Evolutionary conservation across 2,113 vertebrate species (phyloP).

Genomic region (Notarius lentiginosus): DNA sequence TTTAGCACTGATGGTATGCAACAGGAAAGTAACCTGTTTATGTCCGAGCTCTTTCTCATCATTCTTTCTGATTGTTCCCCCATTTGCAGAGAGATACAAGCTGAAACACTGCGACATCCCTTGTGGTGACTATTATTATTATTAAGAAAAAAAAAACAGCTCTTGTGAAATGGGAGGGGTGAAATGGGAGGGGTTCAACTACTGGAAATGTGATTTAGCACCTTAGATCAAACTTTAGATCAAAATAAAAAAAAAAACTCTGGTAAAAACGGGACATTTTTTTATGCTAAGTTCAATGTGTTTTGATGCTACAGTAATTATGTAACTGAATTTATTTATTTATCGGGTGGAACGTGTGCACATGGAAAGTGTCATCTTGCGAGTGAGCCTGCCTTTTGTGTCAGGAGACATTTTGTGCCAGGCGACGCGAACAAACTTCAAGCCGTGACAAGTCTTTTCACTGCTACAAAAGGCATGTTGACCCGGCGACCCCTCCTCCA

Average conservation of each 20-base stretch:
- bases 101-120: no score
- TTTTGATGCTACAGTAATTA: neutral
- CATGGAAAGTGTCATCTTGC: slow-evolving; percentile 9
- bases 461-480: slow-evolving; percentile 62
- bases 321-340: neutral
- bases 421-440: slow-evolving; percentile 56
- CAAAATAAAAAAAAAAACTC: neutral
- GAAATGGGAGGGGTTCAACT: neutral
- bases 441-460: slow-evolving; percentile 60
- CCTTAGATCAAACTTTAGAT: neutral
- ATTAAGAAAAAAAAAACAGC: neutral
- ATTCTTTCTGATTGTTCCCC: neutral
- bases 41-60: no score
- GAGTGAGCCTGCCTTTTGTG: slow-evolving; percentile 59
- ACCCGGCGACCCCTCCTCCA: no score
- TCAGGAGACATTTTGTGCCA: slow-evolving; percentile 67
- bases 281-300: neutral
- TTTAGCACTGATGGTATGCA: no score
- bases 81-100: neutral
- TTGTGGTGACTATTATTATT: neutral
- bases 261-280: neutral
- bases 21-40: no score
- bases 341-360: neutral
- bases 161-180: neutral
- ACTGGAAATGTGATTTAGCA: neutral